A percentile compares a stretch with the other conserved stretches of the same genome.
phyloP scores from a whole-genome alignment of 1,140 invertebrate genomes.

The Sinonovacula constricta region DNA sequence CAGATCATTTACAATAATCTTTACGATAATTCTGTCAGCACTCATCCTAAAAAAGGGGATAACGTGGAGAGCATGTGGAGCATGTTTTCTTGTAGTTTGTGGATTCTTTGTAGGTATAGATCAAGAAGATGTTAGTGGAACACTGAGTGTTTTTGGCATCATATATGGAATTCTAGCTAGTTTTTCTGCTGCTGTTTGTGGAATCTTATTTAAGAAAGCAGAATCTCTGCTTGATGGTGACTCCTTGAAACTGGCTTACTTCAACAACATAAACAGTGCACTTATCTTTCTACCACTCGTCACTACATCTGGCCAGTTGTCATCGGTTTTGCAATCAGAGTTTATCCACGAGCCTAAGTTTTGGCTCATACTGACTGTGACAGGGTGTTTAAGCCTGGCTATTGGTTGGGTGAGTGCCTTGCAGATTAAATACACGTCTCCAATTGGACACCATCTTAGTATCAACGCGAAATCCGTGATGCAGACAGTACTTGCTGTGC shows the following conservation, averaged over 20 bases:
- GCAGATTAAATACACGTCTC: conserved; percentile 77
- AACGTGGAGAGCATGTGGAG: conserved; percentile 59
- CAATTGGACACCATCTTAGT: conserved; percentile 77
- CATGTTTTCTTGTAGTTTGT: conserved; percentile 70
- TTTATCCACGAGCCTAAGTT: conserved; percentile 38
- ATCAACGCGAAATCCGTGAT: conserved; percentile 77
- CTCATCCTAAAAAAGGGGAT: conserved; percentile 65
- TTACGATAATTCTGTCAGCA: conserved; percentile 73
- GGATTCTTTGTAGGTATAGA: conserved; percentile 77
- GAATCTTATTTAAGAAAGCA: conserved; percentile 73
- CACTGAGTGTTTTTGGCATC: conserved; percentile 71
- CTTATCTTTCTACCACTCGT: conserved; percentile 72
- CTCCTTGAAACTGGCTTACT: conserved; percentile 70
- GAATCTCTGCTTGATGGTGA: conserved; percentile 63
- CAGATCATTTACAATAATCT: conserved; percentile 76
- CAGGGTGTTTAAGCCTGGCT: conserved; percentile 72
- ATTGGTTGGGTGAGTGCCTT: conserved; percentile 76
- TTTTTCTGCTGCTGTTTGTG: conserved; percentile 73
- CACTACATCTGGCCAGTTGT: conserved; percentile 68
- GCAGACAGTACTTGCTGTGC: conserved; percentile 76
- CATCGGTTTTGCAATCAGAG: neutral
- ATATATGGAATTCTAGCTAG: conserved; percentile 75
- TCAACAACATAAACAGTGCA: conserved; percentile 72
- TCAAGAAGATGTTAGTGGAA: conserved; percentile 72
- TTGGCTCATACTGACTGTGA: conserved; percentile 67